Evolutionary conservation across 2,113 vertebrate species (phyloP).

Genomic region (Phrynosoma platyrhinos): DNA sequence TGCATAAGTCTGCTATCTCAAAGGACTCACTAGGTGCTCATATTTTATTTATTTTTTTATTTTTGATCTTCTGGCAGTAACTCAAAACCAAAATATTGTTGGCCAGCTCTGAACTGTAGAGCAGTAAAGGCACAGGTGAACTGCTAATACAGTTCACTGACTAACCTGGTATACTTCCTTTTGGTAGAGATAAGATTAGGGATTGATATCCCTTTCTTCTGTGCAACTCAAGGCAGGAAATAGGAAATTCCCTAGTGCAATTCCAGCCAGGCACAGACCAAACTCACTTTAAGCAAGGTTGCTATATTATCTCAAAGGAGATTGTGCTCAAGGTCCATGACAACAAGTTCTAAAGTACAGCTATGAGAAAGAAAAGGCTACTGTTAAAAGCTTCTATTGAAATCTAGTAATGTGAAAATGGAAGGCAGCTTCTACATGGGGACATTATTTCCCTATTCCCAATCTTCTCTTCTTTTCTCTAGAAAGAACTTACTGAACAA

Average conservation of each 20-base stretch:
- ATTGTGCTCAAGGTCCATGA: neutral
- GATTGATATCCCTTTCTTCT: neutral
- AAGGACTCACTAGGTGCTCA: neutral
- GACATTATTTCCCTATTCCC: too few relatives aligned
- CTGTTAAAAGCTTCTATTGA: neutral
- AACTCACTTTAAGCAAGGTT: neutral
- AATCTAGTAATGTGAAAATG: neutral
- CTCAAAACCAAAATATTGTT: neutral
- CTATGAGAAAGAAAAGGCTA: neutral
- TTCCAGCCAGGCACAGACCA: neutral
- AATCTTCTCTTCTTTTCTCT: too few relatives aligned
- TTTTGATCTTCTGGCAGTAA: neutral
- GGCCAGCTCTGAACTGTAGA: neutral
- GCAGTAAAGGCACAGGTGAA: neutral
- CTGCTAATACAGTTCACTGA: neutral
- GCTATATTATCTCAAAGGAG: neutral
- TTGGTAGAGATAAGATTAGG: neutral
- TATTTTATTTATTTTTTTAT: neutral
- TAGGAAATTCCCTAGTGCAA: neutral
- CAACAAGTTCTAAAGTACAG: neutral
- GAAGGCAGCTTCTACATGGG: neutral
- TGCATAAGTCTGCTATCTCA: neutral
- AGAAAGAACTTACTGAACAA: neutral
- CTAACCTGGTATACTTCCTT: too few relatives aligned
- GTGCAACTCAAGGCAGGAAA: neutral